Conservation (phyloP, 1,140 invertebrate species). For the Drosophila saltans region DNA sequence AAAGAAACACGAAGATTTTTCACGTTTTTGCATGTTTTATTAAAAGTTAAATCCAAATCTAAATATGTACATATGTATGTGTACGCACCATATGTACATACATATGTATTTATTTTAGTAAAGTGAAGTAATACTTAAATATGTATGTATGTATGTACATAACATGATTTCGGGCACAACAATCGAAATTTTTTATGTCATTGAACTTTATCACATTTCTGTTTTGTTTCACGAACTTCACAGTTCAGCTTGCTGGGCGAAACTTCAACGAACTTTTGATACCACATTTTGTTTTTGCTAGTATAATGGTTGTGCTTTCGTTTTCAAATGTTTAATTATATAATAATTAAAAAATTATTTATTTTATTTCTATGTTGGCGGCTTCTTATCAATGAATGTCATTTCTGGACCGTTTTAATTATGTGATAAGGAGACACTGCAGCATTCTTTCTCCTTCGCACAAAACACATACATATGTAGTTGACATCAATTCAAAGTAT, state of each 20-base stretch:
- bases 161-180: neutral
- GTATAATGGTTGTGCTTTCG: neutral
- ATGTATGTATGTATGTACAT: neutral
- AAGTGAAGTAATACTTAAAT: neutral
- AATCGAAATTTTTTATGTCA: neutral
- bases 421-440: neutral
- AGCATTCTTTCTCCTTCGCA: neutral
- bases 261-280: neutral
- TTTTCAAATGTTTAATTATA: slow-evolving; percentile 7
- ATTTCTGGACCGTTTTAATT: neutral
- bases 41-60: neutral
- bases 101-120: neutral
- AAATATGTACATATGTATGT: neutral
- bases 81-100: neutral
- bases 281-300: neutral
- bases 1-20: neutral
- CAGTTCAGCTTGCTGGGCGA: neutral
- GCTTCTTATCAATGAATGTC: neutral
- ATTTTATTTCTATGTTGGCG: neutral
- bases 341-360: neutral
- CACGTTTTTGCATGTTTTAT: neutral
- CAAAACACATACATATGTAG: neutral
- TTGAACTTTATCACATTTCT: slow-evolving; percentile 12
- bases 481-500: neutral
- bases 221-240: slow-evolving; percentile 1